Percentiles rank a stretch among this genome's conserved stretches.
These are phyloP conservation scores for Columba livia DNA, from an alignment of 2,113 vertebrate species.

Conservation along the genomic window DNA sequence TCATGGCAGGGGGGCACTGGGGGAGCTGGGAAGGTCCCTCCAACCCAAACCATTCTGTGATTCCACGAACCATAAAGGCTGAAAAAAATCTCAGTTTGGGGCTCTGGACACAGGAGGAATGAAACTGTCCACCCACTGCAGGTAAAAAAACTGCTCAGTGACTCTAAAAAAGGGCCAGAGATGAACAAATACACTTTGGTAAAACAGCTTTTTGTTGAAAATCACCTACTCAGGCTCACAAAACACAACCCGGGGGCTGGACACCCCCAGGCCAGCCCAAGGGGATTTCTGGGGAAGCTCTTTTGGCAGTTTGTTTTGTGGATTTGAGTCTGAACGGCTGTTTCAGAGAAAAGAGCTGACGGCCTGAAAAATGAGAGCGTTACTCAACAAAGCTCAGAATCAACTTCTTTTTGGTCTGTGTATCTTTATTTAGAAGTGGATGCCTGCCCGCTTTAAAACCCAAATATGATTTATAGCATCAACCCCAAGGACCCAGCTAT, in stretches of 20 bases:
- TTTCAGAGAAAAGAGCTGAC: not conserved
- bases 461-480: not conserved
- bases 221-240: not conserved
- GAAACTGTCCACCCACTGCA: accelerated
- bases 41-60: too few species aligned
- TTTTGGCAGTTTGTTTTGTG: not conserved
- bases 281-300: not conserved
- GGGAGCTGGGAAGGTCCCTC: too few species aligned
- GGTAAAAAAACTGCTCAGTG: not conserved
- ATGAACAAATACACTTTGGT: accelerated
- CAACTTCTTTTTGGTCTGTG: not conserved
- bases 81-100: not conserved
- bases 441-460: not conserved
- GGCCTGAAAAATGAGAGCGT: not conserved
- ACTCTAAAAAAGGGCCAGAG: not conserved
- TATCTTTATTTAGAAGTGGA: not conserved
- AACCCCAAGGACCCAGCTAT: not conserved
- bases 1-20: too few species aligned
- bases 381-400: not conserved
- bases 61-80: not conserved
- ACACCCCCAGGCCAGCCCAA: not conserved
- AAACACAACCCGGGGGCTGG: not conserved
- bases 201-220: not conserved
- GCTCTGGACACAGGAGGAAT: not conserved
- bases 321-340: not conserved